Conservation (phyloP, 37 sponge, comb jelly and placozoan genomes). For the Tethya wilhelma region DNA sequence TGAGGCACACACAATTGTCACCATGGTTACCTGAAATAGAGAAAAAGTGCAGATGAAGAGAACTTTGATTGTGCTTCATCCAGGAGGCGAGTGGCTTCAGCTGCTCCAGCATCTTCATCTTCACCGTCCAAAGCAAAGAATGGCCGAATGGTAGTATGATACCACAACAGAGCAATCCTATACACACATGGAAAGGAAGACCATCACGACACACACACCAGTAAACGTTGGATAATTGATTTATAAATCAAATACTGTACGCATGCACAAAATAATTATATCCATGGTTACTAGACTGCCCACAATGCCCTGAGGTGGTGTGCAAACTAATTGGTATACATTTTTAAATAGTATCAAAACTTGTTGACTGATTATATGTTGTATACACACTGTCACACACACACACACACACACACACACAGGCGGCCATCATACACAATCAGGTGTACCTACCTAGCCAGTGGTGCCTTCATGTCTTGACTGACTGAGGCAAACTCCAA, state of each 20-base stretch:
- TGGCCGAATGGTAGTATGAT: conserved; percentile 83
- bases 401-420: too few relatives aligned
- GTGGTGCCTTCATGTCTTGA: conserved; percentile 89
- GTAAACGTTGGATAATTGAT: too few relatives aligned
- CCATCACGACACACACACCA: too few relatives aligned
- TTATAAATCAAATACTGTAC: too few relatives aligned
- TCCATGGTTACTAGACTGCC: too few relatives aligned
- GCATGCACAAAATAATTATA: too few relatives aligned
- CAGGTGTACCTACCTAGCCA: conserved; percentile 75
- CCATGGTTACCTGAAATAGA: conserved; percentile 72
- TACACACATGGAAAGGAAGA: not conserved
- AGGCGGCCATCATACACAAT: not conserved
- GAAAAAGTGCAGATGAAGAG: conserved; percentile 79
- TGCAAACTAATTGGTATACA: not conserved
- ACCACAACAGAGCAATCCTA: conserved; percentile 86
- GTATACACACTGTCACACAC: not conserved
- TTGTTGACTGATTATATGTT: not conserved
- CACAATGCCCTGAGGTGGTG: too few relatives aligned
- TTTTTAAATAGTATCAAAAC: too few relatives aligned
- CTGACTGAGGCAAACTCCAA: conserved; percentile 76
- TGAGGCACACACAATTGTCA: too few relatives aligned
- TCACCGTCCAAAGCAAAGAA: conserved; percentile 93
- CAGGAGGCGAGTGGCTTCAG: conserved; percentile 66
- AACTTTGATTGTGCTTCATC: conserved; percentile 43
- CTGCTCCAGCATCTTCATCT: conserved; percentile 70